Base-by-base conservation (phyloP, 2,797 vertebrate genomes). In the Gadopsis marmoratus region DNA sequence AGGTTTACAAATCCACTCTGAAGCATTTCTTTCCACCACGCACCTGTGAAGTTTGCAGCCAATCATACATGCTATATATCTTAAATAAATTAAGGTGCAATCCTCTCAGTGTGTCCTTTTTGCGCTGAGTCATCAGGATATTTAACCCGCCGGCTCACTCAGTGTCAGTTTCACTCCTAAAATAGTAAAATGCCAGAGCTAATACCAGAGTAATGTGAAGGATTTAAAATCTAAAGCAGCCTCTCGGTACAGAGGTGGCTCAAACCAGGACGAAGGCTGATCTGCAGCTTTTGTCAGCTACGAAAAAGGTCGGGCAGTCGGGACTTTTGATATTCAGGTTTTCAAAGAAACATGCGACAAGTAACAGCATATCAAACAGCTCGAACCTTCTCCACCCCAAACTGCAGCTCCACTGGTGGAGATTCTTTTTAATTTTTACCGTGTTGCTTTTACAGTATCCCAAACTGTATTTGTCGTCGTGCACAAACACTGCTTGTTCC, bases 251-350 rank as follows among this genome's bases (percentile, higher is more conserved):
- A 66, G 56, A 59, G 60, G 23, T 26, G 64, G 41, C 12, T 16
- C 48, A 45, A 1, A 26, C 16, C 13, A 26, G 50, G 56, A 4
- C 37, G 48, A 71, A 53, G 29, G 53, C 48, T 41, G 67, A 73
- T 51, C 59, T 31, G 47, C 37, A 51, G 35, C 19, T 29, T 82
- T 66, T 75, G 59, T 79, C 14, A 33, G 48, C 4, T 0, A 43
- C 62, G 47, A 64, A 67, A 43, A 12, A 73, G 61, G 0, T 55
- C 5, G 4, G 0, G 4, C 23, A 17, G n/a, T 58, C 71, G 4
- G 23, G 51, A 35, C 56, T 39, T 80, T 62, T 82, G 65, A 74
- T 71, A 56, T 47, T 47, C 66, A 64, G 35, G 13, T 23, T 77
- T 77, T 62, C 61, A 83, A 63, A 74, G 16, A 23, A 48, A 58